phyloP scores from a whole-genome alignment of 92 coral and sea anemone genomes.

The Porites lobata region DNA sequence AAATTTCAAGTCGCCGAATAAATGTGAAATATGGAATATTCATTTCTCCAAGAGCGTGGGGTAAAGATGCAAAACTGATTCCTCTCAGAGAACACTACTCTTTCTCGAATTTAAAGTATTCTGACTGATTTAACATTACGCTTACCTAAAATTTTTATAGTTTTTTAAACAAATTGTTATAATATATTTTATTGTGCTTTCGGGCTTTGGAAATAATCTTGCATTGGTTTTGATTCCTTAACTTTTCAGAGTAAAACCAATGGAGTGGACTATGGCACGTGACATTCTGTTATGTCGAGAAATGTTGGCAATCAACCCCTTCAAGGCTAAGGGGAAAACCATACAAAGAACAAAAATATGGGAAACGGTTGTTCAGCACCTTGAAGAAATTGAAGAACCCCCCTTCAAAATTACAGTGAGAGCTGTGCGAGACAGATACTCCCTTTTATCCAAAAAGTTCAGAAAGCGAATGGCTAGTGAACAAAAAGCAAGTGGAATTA shows the following conservation, averaged over 20 bases:
- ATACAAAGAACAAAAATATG: slow-evolving; percentile 56
- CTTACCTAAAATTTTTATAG: neutral
- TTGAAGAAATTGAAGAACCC: slow-evolving; percentile 53
- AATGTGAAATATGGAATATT: neutral
- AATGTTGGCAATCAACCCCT: slow-evolving; percentile 62
- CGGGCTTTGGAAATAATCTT: neutral
- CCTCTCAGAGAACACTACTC: slow-evolving; percentile 12
- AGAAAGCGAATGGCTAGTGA: slow-evolving; percentile 62
- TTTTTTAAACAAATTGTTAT: neutral
- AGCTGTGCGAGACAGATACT: slow-evolving; percentile 67
- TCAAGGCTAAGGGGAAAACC: slow-evolving; percentile 63
- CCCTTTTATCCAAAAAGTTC: slow-evolving; percentile 48
- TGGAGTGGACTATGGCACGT: slow-evolving; percentile 68
- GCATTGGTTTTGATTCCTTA: slow-evolving; percentile 20
- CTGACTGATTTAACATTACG: neutral
- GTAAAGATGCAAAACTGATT: slow-evolving; percentile 13
- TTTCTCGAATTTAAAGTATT: slow-evolving; percentile 11
- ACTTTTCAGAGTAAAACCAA: slow-evolving; percentile 24
- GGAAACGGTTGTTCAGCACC: slow-evolving; percentile 61
- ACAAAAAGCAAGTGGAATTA: slow-evolving; percentile 53
- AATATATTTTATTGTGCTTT: neutral
- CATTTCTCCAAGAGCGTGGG: slow-evolving; percentile 10
- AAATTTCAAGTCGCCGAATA: slow-evolving; percentile 18
- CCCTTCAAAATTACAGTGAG: slow-evolving; percentile 62
- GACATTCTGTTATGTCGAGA: slow-evolving; percentile 60